Evolutionary conservation across 2,113 vertebrate genomes (phyloP).

Genomic region (Nibea albiflora): DNA sequence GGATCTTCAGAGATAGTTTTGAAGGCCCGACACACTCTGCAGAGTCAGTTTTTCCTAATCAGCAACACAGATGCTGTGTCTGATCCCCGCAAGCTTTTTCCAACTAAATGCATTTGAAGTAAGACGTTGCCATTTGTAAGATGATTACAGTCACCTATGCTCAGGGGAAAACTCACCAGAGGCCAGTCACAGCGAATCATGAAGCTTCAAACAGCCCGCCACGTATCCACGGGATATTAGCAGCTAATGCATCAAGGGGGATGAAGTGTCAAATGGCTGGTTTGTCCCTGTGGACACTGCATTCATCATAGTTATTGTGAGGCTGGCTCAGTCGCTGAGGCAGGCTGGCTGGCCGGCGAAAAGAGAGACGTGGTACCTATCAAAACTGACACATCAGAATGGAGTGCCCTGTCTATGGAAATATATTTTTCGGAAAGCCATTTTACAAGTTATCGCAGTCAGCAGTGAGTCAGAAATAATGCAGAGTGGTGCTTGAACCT

Average conservation of each 20-base stretch:
- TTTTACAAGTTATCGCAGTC: conserved; percentile 33
- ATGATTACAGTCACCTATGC: conserved; percentile 57
- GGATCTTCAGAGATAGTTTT: conserved; percentile 34
- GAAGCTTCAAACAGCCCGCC: conserved; percentile 53
- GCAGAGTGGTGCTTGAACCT: not conserved
- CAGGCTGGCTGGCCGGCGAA: conserved; percentile 33
- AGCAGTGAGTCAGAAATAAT: conserved; percentile 19
- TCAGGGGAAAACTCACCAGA: conserved; percentile 32
- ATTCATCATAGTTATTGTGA: conserved; percentile 80
- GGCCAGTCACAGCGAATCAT: conserved; percentile 45
- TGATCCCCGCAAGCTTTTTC: conserved; percentile 31
- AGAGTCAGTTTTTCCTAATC: conserved; percentile 38
- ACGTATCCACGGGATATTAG: conserved; percentile 57
- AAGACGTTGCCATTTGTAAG: conserved; percentile 43
- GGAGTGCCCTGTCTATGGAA: conserved; percentile 38
- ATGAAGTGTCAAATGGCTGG: conserved; percentile 73
- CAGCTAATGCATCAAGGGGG: conserved; percentile 72
- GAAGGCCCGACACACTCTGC: conserved; percentile 9
- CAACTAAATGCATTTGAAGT: conserved; percentile 50
- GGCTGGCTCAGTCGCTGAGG: conserved; percentile 45
- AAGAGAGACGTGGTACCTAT: conserved; percentile 44
- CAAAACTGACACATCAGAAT: conserved; percentile 55
- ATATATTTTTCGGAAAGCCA: conserved; percentile 39
- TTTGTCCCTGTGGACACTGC: conserved; percentile 76
- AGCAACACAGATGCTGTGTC: conserved; percentile 23